Percentiles rank a stretch among this genome's conserved stretches.
phyloP scores from a whole-genome alignment of 2,888 invertebrate species.

The Pyrrhosoma nymphula region DNA sequence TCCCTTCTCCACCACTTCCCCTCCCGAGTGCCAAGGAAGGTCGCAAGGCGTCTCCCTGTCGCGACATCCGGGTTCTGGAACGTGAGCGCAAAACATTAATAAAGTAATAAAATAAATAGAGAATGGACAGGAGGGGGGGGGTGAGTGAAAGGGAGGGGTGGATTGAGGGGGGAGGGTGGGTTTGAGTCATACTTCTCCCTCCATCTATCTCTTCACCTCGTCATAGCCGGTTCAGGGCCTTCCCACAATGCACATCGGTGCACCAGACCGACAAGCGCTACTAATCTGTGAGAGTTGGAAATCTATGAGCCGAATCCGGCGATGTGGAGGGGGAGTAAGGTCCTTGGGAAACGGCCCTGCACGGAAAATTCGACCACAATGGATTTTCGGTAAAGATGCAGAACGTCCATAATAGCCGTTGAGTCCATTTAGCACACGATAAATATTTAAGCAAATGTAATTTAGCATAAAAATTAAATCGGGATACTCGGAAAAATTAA shows the following conservation, averaged over 20 bases:
- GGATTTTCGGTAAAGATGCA: not conserved
- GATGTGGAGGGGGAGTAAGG: not conserved
- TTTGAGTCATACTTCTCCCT: not conserved
- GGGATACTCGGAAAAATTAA: too few relatives aligned
- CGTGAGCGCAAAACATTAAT: not conserved
- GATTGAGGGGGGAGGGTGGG: not conserved
- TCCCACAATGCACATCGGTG: not conserved
- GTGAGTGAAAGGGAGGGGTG: not conserved
- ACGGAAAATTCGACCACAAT: not conserved
- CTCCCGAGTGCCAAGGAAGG: constrained; percentile 33
- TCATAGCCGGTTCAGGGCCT: not conserved
- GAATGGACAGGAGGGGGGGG: not conserved
- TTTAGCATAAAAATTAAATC: too few relatives aligned
- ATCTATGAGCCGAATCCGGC: not conserved
- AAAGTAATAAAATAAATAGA: not conserved
- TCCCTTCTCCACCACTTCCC: too few relatives aligned
- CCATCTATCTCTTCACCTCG: too few relatives aligned
- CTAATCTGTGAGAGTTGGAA: not conserved
- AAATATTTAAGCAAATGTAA: too few relatives aligned
- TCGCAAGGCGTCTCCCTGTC: not conserved
- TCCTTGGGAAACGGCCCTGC: too few relatives aligned
- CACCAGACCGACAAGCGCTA: constrained; percentile 10
- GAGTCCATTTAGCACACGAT: too few relatives aligned
- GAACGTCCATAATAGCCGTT: too few relatives aligned
- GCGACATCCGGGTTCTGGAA: constrained; percentile 51